Percentiles rank a stretch among this genome's conserved stretches.
Conservation (phyloP, 2,888 invertebrate species). For the Ophioninae sp. region DNA sequence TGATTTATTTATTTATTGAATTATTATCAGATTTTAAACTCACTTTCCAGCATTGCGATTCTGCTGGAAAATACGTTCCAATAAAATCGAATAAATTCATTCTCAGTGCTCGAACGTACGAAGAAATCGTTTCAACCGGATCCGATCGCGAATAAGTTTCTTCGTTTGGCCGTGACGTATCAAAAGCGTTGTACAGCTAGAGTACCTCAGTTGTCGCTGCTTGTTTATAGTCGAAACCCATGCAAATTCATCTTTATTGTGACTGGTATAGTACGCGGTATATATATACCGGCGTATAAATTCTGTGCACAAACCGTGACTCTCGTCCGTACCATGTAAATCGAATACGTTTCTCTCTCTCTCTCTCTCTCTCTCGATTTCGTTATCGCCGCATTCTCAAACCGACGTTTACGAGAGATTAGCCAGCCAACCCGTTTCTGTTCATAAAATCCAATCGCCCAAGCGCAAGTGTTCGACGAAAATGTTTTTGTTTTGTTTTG, state of each 20-base stretch:
- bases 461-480: constrained; percentile 1
- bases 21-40: too few species aligned
- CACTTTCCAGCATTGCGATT: too few species aligned
- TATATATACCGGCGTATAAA: constrained; percentile 10
- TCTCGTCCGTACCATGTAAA: constrained; percentile 28
- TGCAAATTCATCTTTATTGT: background rate
- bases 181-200: background rate
- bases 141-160: background rate
- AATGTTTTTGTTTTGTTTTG: constrained; percentile 30
- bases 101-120: background rate
- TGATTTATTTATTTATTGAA: too few species aligned
- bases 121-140: background rate
- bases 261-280: background rate
- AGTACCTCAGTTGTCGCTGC: background rate
- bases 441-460: constrained; percentile 36
- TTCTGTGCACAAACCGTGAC: background rate
- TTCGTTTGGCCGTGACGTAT: background rate
- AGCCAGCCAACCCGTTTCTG: constrained; percentile 61
- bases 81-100: background rate
- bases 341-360: constrained; percentile 10
- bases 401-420: constrained; percentile 53
- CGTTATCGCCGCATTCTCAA: constrained; percentile 43
- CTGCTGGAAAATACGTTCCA: background rate
- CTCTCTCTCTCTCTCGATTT: background rate
- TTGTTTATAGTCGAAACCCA: background rate